Base-by-base conservation (phyloP, 2,113 vertebrate species). In the Aepyceros melampus region DNA sequence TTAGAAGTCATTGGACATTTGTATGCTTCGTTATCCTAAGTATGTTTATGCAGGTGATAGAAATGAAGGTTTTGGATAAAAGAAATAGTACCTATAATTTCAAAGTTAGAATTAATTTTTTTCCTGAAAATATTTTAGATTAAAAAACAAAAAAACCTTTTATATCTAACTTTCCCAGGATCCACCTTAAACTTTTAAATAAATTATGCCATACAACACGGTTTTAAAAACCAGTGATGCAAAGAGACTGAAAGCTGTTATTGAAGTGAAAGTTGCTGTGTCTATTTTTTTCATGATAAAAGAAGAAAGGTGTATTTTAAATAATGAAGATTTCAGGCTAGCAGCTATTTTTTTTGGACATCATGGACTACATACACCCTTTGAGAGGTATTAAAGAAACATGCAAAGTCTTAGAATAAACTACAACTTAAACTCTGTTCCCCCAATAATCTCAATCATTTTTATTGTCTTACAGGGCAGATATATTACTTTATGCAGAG, bases 21-120 rank as follows among this genome's bases (percentile, higher is more conserved):
- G 91, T 96, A 96, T 83, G 86, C 56, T 94, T 64, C 92, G 79
- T 45, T 47, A 60, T 56, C 79, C 56, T 1, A 33, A 88, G 58
- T 93, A 13, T 79, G 87, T 97, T 96, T 96, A 94, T 76, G 95
- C 85, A 97, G 92, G 93, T 98, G 96, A 97, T 87, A 94, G 67
- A 96, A 97, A 91, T 91, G 60, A 92, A 95, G 23, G 40, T 94
- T 97, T 95, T 29, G 47, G 43, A 79, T 62, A 78, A 92, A 97
- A 96, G 45, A 25, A 94, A 56, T 47, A 53, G 29, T 90, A 93
- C 21, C n/a, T 60, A 25, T 58, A 60, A 93, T 95, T 94, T 96
- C n/a, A 71, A 95, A 96, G 58, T 84, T 67, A n/a, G 49, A 86
- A 78, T 94, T 91, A 45, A 56, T 47, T 74, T 95, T 82, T 92